phyloP scores from a whole-genome alignment of 37 sponge, comb jelly and placozoan genomes.

The Aphrocallistes beatrix region DNA sequence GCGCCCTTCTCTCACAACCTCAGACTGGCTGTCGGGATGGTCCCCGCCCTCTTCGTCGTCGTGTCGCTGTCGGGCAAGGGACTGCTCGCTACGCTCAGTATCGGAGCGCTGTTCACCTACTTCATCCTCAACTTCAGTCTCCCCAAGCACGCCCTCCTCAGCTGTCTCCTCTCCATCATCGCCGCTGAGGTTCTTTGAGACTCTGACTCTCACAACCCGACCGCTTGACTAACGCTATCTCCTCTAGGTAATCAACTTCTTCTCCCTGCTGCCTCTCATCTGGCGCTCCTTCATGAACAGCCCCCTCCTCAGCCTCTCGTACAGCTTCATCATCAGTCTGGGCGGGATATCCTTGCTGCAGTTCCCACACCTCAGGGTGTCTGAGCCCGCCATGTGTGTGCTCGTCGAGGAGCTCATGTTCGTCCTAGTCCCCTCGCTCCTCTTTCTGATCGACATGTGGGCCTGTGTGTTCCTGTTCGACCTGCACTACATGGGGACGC shows the following conservation, averaged over 20 bases:
- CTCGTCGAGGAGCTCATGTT: constrained; percentile 7
- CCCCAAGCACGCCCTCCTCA: neutral
- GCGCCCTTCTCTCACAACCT: neutral
- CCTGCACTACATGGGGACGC: neutral
- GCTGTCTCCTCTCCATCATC: neutral
- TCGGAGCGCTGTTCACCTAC: neutral
- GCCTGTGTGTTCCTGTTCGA: neutral
- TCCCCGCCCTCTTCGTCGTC: neutral
- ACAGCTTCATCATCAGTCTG: neutral
- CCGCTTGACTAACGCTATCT: no score
- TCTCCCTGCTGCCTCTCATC: neutral
- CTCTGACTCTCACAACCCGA: no score
- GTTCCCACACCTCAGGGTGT: neutral
- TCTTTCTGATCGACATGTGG: neutral
- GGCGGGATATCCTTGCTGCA: neutral
- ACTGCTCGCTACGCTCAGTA: neutral
- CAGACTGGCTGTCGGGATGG: neutral
- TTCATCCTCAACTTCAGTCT: neutral
- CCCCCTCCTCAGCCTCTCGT: constrained; percentile 3
- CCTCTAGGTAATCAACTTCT: neutral
- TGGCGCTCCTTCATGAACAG: neutral
- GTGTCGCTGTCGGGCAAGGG: neutral
- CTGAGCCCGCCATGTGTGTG: constrained; percentile 11
- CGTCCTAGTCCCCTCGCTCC: neutral
- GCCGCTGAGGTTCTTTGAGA: constrained; percentile 1